Evolutionary conservation across 1,140 invertebrate species (phyloP), one percentile per base, ranked within the genome.

Genomic region (Pseudobourletiella spinata): DNA sequence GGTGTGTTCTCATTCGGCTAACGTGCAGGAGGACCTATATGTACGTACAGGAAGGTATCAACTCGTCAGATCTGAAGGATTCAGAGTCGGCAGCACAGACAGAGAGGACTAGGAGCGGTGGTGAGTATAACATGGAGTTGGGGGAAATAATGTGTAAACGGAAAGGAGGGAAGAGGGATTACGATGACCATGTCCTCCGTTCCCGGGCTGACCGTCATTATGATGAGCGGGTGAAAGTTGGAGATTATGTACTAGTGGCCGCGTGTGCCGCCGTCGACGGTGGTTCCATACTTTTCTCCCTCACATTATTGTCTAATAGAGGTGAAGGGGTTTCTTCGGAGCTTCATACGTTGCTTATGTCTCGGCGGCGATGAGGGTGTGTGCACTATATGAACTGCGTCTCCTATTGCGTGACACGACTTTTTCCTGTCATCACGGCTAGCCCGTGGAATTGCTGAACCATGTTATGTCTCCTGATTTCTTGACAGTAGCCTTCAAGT

Each of bases 371-470:
- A n/a, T n/a, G n/a, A n/a, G n/a, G n/a, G n/a, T n/a, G n/a, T n/a
- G n/a, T n/a, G n/a, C n/a, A n/a, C n/a, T n/a, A n/a, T n/a, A n/a
- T n/a, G n/a, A n/a, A n/a, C n/a, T n/a, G n/a, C n/a, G n/a, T n/a
- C n/a, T n/a, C n/a, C n/a, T n/a, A n/a, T 60, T 60, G 58, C 58
- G 58, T 60, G 58, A 60, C 48, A 42, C 30, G 58, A 60, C 48
- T 60, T 60, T 48, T 51, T 51, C 44, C 48, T 60, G 58, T 60
- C 58, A 60, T 60, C 58, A 60, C n/a, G n/a, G n/a, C n/a, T 51
- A 30, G 39, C 42, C 48, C 3, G 3, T 51, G 8, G 26, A 32
- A n/a, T 59, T 30, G 57, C 30, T 51, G 29, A 14, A 57, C 28
- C 30, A 51, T 60, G 22, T 42, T 39, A 29, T 56, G 30, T 56